These are phyloP conservation scores for Eira barbara DNA, from an alignment of 2,113 vertebrate genomes.

Conservation along the genomic window DNA sequence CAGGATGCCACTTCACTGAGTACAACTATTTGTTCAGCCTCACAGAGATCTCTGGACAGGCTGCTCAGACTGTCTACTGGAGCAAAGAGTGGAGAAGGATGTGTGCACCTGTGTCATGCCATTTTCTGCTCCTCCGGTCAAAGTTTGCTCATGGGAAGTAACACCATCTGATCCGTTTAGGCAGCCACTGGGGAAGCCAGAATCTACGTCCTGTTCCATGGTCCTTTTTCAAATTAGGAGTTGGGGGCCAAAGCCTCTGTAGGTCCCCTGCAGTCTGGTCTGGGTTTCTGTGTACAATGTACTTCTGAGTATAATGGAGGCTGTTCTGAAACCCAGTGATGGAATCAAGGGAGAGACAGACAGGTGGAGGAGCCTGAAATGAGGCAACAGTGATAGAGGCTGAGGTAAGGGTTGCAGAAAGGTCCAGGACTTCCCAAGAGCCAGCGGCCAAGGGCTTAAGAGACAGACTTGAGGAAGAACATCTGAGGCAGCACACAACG, in stretches of 20 bases:
- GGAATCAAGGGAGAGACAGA: not conserved
- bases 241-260: rapidly evolving
- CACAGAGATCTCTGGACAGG: not conserved
- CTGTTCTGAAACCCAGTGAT: not conserved
- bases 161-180: not conserved
- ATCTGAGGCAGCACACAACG: not conserved
- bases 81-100: not conserved
- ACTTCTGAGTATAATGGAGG: not conserved
- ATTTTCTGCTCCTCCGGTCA: not conserved
- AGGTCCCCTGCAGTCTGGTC: not conserved
- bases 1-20: not conserved
- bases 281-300: not conserved
- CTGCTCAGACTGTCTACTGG: not conserved
- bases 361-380: not conserved
- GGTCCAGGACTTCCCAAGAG: not conserved
- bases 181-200: not conserved
- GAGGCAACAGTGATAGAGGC: not conserved
- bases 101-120: not conserved
- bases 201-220: rapidly evolving
- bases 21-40: rapidly evolving
- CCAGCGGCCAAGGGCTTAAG: not conserved
- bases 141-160: not conserved
- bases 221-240: not conserved
- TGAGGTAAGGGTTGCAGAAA: not conserved
- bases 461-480: not conserved